Percentiles rank a stretch among this genome's conserved stretches.
phyloP scores from a whole-genome alignment of 2,888 invertebrate genomes.

The Oligia strigilis region DNA sequence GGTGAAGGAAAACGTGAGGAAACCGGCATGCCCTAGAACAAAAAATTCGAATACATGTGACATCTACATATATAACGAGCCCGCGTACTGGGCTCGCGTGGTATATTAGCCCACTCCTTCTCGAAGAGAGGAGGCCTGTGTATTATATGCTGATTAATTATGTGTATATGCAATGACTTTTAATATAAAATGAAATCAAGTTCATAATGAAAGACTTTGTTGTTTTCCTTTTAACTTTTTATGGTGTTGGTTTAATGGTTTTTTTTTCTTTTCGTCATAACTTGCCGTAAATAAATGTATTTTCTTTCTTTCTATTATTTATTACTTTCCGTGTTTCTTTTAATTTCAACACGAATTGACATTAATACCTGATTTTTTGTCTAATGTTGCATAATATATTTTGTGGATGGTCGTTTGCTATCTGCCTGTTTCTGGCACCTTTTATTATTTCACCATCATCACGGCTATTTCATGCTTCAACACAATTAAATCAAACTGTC shows the following conservation, averaged over 20 bases:
- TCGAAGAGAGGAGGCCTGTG: too few species aligned
- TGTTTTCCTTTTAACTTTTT: not conserved
- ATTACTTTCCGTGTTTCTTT: not conserved
- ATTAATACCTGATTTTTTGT: not conserved
- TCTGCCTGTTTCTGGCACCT: not conserved
- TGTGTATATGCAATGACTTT: not conserved
- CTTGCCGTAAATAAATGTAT: too few species aligned
- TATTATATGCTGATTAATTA: too few species aligned
- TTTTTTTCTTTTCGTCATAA: not conserved
- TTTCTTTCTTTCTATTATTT: not conserved
- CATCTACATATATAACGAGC: not conserved
- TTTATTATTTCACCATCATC: not conserved
- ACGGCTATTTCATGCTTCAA: not conserved
- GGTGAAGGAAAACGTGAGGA: not conserved
- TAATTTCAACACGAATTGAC: not conserved
- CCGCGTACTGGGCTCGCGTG: too few species aligned
- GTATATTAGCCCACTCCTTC: too few species aligned
- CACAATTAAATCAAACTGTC: slow-evolving; percentile 14
- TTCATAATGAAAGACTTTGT: not conserved
- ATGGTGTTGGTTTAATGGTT: not conserved
- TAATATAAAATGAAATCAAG: not conserved
- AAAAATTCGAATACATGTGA: not conserved
- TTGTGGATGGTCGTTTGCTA: not conserved
- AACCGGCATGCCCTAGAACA: not conserved
- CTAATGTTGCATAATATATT: not conserved